These are phyloP conservation scores for Ispidina lecontei DNA, from an alignment of 2,797 vertebrate genomes.

Conservation along the genomic window DNA sequence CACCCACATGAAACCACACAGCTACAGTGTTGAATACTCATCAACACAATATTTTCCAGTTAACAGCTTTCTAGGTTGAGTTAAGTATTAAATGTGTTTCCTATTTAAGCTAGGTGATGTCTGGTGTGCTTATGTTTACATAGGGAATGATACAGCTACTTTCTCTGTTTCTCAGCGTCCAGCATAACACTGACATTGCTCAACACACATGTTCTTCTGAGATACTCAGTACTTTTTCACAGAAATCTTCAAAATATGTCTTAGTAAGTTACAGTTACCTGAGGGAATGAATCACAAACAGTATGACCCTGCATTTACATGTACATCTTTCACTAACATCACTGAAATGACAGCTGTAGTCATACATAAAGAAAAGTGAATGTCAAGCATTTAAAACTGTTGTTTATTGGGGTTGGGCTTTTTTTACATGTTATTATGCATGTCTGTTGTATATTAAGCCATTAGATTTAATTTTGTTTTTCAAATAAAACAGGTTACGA, in stretches of 20 bases:
- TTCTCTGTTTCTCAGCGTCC: background rate
- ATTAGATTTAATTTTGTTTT: background rate
- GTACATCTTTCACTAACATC: background rate
- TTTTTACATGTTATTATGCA: background rate
- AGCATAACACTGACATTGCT: background rate
- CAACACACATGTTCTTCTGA: background rate
- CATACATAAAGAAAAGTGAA: background rate
- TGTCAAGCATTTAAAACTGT: background rate
- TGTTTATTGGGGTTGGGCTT: background rate
- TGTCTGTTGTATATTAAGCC: background rate
- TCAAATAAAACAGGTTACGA: background rate
- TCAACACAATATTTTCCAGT: background rate
- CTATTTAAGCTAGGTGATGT: background rate
- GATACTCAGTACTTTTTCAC: background rate
- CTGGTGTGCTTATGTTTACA: background rate
- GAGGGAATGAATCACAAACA: background rate
- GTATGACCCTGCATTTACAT: background rate
- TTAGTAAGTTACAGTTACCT: background rate
- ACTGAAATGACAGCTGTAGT: background rate
- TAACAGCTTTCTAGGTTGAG: background rate
- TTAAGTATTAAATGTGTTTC: background rate
- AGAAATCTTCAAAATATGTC: background rate
- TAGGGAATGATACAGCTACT: background rate
- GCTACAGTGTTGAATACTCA: background rate
- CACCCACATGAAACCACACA: background rate